These are phyloP conservation scores for Disparrhopalites patrizii DNA, from an alignment of 2,888 invertebrate genomes.

Conservation along the genomic window DNA sequence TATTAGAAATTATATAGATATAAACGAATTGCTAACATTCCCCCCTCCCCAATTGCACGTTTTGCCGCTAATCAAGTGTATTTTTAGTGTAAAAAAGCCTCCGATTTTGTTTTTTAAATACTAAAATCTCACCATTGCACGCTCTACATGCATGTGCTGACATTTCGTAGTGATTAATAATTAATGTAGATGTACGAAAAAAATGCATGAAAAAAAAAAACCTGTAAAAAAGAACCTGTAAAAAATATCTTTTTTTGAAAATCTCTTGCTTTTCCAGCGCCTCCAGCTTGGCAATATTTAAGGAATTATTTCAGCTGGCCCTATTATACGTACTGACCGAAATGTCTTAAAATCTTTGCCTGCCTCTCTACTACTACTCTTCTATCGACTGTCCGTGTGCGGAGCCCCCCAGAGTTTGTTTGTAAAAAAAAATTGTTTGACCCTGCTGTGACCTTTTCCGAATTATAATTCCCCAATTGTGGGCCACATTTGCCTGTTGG, in stretches of 20 bases:
- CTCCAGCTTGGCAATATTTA: constrained; percentile 23
- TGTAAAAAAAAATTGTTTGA: neutral
- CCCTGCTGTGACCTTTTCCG: constrained; percentile 11
- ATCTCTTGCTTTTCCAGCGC: constrained; percentile 30
- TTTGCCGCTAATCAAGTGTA: no score
- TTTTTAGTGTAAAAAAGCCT: no score
- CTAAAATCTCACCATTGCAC: no score
- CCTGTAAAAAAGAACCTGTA: no score
- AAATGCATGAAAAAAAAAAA: no score
- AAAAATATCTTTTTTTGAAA: constrained; percentile 4
- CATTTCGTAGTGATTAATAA: no score
- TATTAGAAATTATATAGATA: no score
- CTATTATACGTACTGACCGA: constrained; percentile 12
- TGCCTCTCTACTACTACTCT: constrained; percentile 11
- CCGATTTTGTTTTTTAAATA: no score
- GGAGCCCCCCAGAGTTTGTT: neutral
- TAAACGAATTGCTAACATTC: no score
- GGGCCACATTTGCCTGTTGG: neutral
- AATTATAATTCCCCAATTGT: neutral
- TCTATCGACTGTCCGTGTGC: neutral
- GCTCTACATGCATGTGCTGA: no score
- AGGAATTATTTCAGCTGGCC: constrained; percentile 19
- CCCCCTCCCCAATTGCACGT: no score
- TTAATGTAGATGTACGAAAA: no score
- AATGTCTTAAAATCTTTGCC: constrained; percentile 21